Base-by-base conservation (phyloP, 2,113 vertebrate genomes). In the Erythrolamprus reginae region DNA sequence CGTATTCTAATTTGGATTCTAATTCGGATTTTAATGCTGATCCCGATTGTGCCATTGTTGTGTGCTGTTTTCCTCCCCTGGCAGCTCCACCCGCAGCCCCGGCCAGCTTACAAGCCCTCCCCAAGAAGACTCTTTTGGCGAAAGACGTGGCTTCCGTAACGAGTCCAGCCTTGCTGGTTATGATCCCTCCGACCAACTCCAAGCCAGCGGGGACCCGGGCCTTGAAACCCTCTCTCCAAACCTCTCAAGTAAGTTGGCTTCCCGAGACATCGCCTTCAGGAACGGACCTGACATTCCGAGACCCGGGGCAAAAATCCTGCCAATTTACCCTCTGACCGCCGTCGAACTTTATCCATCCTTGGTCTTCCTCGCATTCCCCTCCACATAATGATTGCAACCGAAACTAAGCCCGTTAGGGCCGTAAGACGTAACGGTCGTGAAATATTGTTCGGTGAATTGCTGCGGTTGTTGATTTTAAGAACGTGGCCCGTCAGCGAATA, bases 81-180 rank as follows among this genome's bases (percentile, higher is more conserved):
- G 85, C 95, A 96, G 95, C 86, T 93, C 0, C 82, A 87, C 85
- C 92, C 91, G 0, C 97, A 97, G 17, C 95, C 96, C 4, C 97
- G 96, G 10, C 93, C 98, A 0, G 98, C 98, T 0, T 94, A 97
- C 95, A 97, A 98, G 70, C 98, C 98, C 0, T 96, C 97, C 98
- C 98, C 0, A 96, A 98, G 53, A 96, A 98, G 53, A 97, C 96
- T 86, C 97, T 96, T 26, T 88, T 95, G 92, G 96, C 93, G 26
- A 96, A 96, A 87, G 93, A 94, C 13, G 19, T 91, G 4, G 90
- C 89, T 9, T 82, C 96, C 90, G 84, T 92, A 0, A 95, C 52
- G 0, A 92, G 95, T 56, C 94, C 96, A 51, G 93, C 97, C 82
- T 96, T 98, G 92, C 96, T 98, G 96, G 98, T 98, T 94, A 98